Conservation (phyloP, 2,888 invertebrate species). For the Trissonchulus sp. region DNA sequence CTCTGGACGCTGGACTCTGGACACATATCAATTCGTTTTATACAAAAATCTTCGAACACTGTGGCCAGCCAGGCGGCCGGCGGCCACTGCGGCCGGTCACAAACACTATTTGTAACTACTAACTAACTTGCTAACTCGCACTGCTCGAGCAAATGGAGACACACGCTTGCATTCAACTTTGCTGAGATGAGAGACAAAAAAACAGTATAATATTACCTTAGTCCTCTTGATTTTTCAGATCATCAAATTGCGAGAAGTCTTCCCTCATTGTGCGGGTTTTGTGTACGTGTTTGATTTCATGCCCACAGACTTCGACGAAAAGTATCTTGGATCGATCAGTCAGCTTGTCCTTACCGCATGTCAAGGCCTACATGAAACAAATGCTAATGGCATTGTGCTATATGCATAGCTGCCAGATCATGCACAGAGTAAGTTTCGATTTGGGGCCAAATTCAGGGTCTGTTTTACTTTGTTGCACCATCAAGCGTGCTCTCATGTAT, state of each 20-base stretch:
- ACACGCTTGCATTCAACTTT: neutral
- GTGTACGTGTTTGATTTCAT: conserved; percentile 87
- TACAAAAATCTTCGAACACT: no score
- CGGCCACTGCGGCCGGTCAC: no score
- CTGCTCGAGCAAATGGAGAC: neutral
- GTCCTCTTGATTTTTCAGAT: conserved; percentile 61
- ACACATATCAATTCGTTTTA: no score
- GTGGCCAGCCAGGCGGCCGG: no score
- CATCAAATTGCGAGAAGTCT: conserved; percentile 76
- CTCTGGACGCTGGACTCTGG: no score
- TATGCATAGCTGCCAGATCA: conserved; percentile 78
- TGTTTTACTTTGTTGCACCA: no score
- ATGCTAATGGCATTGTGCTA: conserved; percentile 78
- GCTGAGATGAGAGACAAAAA: neutral
- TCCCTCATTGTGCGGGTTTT: conserved; percentile 78
- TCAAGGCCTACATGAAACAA: conserved; percentile 81
- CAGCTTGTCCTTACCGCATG: conserved; percentile 65
- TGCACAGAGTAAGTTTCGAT: conserved; percentile 81
- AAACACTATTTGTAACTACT: no score
- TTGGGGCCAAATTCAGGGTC: no score
- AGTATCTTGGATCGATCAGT: conserved; percentile 55
- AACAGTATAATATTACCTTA: conserved; percentile 21
- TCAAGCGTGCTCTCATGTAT: no score
- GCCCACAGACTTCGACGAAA: conserved; percentile 63
- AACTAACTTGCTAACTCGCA: no score